These are phyloP conservation scores for Crocidura indochinensis DNA, from an alignment of 2,797 vertebrate species.

Conservation along the genomic window DNA sequence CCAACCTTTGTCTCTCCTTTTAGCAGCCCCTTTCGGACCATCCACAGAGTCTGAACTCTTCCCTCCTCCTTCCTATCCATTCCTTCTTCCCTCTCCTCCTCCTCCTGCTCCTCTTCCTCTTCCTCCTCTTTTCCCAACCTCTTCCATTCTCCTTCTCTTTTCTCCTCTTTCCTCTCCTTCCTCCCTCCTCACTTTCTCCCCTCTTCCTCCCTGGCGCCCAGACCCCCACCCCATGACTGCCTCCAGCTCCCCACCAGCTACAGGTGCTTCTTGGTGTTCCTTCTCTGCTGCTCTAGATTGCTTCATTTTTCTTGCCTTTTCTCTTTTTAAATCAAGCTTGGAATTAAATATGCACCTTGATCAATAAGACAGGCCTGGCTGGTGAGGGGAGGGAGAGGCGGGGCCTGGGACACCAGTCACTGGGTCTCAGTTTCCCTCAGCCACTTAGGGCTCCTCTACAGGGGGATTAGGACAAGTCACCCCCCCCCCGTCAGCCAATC, in stretches of 20 bases:
- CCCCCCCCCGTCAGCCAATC: too few species aligned
- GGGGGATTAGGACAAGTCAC: too few species aligned
- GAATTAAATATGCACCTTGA: slow-evolving; percentile 78
- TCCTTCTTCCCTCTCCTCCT: too few species aligned
- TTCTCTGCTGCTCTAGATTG: rapidly evolving
- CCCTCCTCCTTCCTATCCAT: too few species aligned
- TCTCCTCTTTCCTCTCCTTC: background rate
- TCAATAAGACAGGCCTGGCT: slow-evolving; percentile 46
- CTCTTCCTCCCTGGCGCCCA: background rate
- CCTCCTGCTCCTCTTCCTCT: too few species aligned
- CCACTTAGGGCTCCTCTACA: too few species aligned
- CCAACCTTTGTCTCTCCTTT: background rate
- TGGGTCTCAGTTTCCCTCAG: slow-evolving; percentile 63
- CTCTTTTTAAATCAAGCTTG: slow-evolving; percentile 69
- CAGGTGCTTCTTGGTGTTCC: background rate
- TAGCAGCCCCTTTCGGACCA: background rate
- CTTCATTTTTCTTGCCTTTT: too few species aligned
- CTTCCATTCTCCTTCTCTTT: background rate
- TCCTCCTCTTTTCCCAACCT: background rate
- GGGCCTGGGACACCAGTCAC: background rate
- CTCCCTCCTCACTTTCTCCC: rapidly evolving
- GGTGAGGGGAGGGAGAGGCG: background rate
- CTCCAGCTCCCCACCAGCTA: rapidly evolving
- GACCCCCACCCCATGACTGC: background rate
- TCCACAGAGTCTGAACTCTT: too few species aligned